Percentiles rank a stretch among this genome's conserved stretches.
phyloP scores from a whole-genome alignment of 2,888 invertebrate species.

The Acanthococcus lagerstroemiae region DNA sequence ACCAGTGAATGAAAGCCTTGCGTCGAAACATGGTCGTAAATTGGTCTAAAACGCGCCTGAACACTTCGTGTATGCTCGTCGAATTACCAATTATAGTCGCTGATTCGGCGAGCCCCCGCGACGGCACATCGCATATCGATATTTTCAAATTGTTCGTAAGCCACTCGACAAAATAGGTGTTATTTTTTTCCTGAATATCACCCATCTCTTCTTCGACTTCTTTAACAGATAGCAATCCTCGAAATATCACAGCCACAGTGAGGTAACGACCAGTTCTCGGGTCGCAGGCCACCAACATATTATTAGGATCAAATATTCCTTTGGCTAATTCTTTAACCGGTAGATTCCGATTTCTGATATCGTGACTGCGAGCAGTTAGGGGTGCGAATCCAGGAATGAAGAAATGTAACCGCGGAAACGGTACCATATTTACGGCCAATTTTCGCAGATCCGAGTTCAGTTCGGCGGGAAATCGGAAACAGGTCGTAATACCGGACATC shows the following conservation, averaged over 20 bases:
- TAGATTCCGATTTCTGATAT: conserved; percentile 45
- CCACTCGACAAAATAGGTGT: conserved; percentile 57
- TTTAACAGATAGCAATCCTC: conserved; percentile 34
- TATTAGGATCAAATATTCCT: conserved; percentile 47
- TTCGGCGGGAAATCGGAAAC: conserved; percentile 53
- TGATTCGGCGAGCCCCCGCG: conserved; percentile 53
- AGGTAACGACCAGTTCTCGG: conserved; percentile 55
- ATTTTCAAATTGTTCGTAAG: conserved; percentile 74
- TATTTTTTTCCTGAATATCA: conserved; percentile 55
- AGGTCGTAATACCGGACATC: conserved; percentile 49
- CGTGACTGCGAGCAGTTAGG: conserved; percentile 47
- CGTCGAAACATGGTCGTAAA: conserved; percentile 53
- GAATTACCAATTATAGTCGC: conserved; percentile 53
- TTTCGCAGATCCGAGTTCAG: conserved; percentile 52
- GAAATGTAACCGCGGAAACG: conserved; percentile 52
- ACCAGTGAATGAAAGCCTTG: conserved; percentile 67
- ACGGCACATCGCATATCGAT: conserved; percentile 71
- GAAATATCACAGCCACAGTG: conserved; percentile 29
- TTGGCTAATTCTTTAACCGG: conserved; percentile 47
- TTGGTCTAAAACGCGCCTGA: conserved; percentile 51
- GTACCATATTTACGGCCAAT: conserved; percentile 52
- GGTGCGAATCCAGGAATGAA: conserved; percentile 53
- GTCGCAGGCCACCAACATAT: conserved; percentile 51
- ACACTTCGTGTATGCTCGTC: conserved; percentile 51
- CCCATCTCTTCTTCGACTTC: conserved; percentile 62